Evolutionary conservation across 2,888 invertebrate genomes (phyloP).

Genomic region (Cryptophagus acutangulus): DNA sequence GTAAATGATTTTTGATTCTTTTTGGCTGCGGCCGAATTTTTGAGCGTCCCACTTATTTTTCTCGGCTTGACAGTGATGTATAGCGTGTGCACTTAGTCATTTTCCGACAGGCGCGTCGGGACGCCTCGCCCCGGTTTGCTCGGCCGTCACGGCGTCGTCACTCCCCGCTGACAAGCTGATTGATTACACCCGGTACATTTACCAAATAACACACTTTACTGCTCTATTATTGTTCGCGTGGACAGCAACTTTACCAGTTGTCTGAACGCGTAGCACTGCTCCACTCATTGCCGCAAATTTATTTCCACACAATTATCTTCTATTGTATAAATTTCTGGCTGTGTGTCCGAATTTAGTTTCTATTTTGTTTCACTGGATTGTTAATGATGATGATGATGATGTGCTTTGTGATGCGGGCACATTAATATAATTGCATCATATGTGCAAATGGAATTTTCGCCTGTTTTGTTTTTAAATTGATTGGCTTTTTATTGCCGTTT

Average conservation of each 20-base stretch:
- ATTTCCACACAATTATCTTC: conserved; percentile 9
- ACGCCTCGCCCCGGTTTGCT: conserved; percentile 39
- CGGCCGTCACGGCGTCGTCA: conserved; percentile 40
- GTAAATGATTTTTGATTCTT: no score
- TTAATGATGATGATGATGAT: no score
- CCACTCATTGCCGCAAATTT: conserved; percentile 8
- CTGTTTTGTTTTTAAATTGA: no score
- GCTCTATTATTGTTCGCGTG: conserved; percentile 41
- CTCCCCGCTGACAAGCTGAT: conserved; percentile 46
- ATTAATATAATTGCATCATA: no score
- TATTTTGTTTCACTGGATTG: conserved; percentile 5
- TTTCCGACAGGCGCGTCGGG: conserved; percentile 42
- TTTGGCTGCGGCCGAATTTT: no score
- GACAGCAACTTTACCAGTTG: conserved; percentile 18
- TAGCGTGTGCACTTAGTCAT: conserved; percentile 50
- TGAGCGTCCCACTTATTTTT: no score
- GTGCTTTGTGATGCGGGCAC: no score
- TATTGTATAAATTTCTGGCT: no score
- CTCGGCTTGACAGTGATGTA: conserved; percentile 49
- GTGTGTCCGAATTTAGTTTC: conserved; percentile 7
- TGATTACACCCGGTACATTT: conserved; percentile 47
- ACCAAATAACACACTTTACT: conserved; percentile 47
- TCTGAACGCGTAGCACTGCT: no score
- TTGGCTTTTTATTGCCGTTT: no score
- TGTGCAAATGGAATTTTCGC: no score